These are phyloP conservation scores for Drosophila erecta DNA, from an alignment of 1,140 invertebrate genomes.

Conservation along the genomic window DNA sequence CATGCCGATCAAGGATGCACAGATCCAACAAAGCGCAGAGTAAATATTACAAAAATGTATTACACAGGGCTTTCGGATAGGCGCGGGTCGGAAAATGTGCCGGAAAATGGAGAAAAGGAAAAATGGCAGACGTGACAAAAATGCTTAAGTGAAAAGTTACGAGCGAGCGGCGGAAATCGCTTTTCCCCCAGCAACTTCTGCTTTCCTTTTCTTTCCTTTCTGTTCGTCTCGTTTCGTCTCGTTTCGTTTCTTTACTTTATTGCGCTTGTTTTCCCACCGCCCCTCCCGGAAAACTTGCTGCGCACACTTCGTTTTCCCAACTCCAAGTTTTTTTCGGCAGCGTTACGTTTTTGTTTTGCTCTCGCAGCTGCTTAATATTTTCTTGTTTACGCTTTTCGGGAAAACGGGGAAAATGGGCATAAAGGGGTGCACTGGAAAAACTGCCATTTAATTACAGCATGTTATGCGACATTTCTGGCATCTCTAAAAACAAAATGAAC, in stretches of 20 bases:
- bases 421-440: slow-evolving; percentile 6
- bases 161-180: slow-evolving; percentile 67
- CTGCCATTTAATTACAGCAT: background rate
- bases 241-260: slow-evolving; percentile 51
- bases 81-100: background rate
- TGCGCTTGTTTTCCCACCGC: slow-evolving; percentile 46
- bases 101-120: slow-evolving; percentile 9
- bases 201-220: slow-evolving; percentile 39
- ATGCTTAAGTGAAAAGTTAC: slow-evolving; percentile 83
- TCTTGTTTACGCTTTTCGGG: slow-evolving; percentile 74
- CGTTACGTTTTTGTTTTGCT: slow-evolving; percentile 51
- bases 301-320: slow-evolving; percentile 39
- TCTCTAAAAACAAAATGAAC: too few relatives aligned
- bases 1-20: slow-evolving; percentile 22
- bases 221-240: too few relatives aligned
- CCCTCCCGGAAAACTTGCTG: slow-evolving; percentile 33
- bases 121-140: slow-evolving; percentile 81
- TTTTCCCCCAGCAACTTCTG: slow-evolving; percentile 15
- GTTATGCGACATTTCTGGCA: too few relatives aligned
- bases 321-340: slow-evolving; percentile 21
- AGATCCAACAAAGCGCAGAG: slow-evolving; percentile 69
- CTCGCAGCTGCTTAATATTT: slow-evolving; percentile 76
- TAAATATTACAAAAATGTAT: slow-evolving; percentile 83
- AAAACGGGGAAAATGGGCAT: background rate
- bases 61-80: slow-evolving; percentile 34